Evolutionary conservation across 2,888 invertebrate genomes (phyloP), one percentile per base, ranked within the genome.

Genomic region (Andrena hattorfiana): DNA sequence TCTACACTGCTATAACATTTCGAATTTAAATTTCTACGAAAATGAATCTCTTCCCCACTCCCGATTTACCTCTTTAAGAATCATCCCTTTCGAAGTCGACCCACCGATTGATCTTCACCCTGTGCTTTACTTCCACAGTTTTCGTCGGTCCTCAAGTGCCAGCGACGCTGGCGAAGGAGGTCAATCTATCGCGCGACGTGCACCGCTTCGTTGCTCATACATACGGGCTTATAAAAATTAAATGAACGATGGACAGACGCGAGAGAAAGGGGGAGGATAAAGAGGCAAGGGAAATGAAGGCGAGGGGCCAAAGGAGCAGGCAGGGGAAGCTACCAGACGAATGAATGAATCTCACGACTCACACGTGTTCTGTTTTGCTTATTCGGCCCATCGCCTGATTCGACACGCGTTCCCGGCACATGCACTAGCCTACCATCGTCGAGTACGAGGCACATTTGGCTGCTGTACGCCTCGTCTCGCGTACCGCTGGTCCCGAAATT

Each of bases 301-400:
- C 63, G 78, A 81, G 59, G 69, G 75, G 26, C 28, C 32, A 2
- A 20, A 8, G 48, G 70, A 68, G 28, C n/a, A 2, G 42, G 51
- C 20, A 42, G 51, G 83, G 42, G 72, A 30, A 51, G 66, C 54
- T 72, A 71, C 73, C 85, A 83, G 85, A 84, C 89, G 87, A 87
- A 85, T 89, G 89, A 89, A 89, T 89, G 89, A 89, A 89, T 87
- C 86, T 85, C 88, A 88, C 87, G 84, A 78, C 80, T 81, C 86
- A 86, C 84, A 84, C 84, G 87, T 87, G 89, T 89, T 89, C 81
- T 72, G 85, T 80, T 85, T 87, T 83, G 85, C 83, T 84, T 86
- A 85, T 88, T 89, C 88, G 76, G 81, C 72, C 60, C 83, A 76
- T 83, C 86, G 84, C 67, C 83, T 68, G 85, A 88, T 86, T 85